Evolutionary conservation across 2,797 vertebrate species (phyloP).

Genomic region (Cetoscarus ocellatus): DNA sequence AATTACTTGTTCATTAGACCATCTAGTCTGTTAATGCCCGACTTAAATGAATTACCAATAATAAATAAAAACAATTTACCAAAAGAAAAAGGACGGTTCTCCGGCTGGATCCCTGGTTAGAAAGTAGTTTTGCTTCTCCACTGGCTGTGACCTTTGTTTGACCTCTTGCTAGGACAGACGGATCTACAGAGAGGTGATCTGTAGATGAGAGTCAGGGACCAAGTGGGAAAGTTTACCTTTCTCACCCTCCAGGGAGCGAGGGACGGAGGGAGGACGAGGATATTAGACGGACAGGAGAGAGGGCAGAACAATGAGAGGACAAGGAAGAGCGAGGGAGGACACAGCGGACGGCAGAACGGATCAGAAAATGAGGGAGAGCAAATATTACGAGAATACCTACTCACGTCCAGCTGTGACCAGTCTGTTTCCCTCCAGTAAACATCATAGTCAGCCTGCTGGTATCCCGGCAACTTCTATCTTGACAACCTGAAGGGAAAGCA

Average conservation of each 20-base stretch:
- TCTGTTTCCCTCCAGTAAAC: constrained; percentile 66
- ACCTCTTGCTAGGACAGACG: constrained; percentile 9
- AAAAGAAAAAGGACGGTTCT: neutral
- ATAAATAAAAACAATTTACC: neutral
- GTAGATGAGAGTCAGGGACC: constrained; percentile 5
- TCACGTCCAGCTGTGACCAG: constrained; percentile 75
- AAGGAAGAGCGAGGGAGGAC: constrained; percentile 39
- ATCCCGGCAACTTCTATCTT: constrained; percentile 82
- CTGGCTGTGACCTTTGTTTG: constrained; percentile 25
- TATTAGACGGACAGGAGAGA: constrained; percentile 55
- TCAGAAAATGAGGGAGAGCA: constrained; percentile 59
- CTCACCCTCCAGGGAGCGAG: constrained; percentile 63
- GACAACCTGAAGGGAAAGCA: constrained; percentile 70
- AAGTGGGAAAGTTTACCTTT: constrained; percentile 81
- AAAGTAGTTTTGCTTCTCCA: neutral
- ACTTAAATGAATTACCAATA: too few species aligned
- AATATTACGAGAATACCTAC: constrained; percentile 59
- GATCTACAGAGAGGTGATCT: constrained; percentile 22
- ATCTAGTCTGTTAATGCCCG: too few species aligned
- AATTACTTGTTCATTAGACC: too few species aligned
- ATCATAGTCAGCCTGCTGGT: constrained; percentile 64
- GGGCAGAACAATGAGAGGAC: constrained; percentile 48
- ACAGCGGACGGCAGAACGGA: constrained; percentile 30
- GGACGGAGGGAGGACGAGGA: constrained; percentile 25
- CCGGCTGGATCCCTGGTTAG: neutral